A percentile compares a stretch with the other conserved stretches of the same genome.
phyloP scores from a whole-genome alignment of 2,888 invertebrate genomes.

The Calliscelio sp. region DNA sequence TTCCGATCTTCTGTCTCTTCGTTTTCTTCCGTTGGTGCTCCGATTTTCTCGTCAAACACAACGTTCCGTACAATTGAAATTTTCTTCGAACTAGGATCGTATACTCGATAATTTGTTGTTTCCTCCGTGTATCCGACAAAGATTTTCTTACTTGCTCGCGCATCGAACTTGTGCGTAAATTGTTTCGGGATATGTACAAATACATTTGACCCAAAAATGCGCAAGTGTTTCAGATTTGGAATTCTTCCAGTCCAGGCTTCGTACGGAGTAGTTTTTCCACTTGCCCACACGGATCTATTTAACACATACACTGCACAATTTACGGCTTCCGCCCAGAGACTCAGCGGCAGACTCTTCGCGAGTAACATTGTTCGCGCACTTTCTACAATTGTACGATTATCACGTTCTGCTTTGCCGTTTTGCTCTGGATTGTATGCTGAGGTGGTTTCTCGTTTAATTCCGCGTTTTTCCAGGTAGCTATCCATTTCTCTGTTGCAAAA shows the following conservation, averaged over 20 bases:
- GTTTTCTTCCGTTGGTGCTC: slow-evolving; percentile 4
- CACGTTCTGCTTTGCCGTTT: slow-evolving; percentile 51
- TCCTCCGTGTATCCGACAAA: slow-evolving; percentile 70
- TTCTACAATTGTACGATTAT: slow-evolving; percentile 57
- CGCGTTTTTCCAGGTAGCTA: slow-evolving; percentile 17
- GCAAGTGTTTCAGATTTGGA: slow-evolving; percentile 72
- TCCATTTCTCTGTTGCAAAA: slow-evolving; percentile 22
- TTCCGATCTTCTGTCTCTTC: slow-evolving; percentile 37
- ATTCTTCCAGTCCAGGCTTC: slow-evolving; percentile 57
- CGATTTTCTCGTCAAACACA: slow-evolving; percentile 74
- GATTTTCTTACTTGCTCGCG: slow-evolving; percentile 57
- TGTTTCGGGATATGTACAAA: slow-evolving; percentile 72
- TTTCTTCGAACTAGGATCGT: slow-evolving; percentile 69
- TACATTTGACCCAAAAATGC: slow-evolving; percentile 72
- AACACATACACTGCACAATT: slow-evolving; percentile 64
- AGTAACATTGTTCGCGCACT: slow-evolving; percentile 43
- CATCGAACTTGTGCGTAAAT: slow-evolving; percentile 72
- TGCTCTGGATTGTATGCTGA: slow-evolving; percentile 53
- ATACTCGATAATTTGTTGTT: slow-evolving; percentile 75
- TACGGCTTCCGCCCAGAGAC: slow-evolving; percentile 48
- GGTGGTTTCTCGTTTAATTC: slow-evolving; percentile 24
- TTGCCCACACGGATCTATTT: slow-evolving; percentile 36
- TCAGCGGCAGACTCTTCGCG: slow-evolving; percentile 37
- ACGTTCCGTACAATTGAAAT: slow-evolving; percentile 75
- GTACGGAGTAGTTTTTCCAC: slow-evolving; percentile 35